Conservation (phyloP, 2,888 invertebrate species). For the Dimorphilus gyrociliatus region DNA sequence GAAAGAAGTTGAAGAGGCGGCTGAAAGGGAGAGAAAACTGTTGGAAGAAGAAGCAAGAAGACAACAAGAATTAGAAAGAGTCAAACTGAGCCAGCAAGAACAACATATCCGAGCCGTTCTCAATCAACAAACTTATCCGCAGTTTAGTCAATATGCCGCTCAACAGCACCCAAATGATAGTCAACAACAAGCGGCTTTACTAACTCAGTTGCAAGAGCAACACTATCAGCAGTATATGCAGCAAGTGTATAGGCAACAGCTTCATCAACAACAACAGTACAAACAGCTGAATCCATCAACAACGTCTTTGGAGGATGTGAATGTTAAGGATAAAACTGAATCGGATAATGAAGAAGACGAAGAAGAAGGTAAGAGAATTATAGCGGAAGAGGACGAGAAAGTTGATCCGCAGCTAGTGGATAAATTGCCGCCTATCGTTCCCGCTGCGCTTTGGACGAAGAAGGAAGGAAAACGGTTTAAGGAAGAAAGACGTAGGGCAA, state of each 20-base stretch:
- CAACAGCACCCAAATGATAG: constrained; percentile 58
- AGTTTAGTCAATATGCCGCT: constrained; percentile 78
- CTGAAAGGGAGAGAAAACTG: constrained; percentile 16
- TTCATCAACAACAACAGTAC: constrained; percentile 42
- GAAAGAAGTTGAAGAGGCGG: constrained; percentile 32
- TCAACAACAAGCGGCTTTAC: constrained; percentile 71
- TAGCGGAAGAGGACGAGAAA: not conserved
- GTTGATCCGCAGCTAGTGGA: constrained; percentile 14
- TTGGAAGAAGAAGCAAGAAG: constrained; percentile 12
- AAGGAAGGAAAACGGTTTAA: constrained; percentile 77
- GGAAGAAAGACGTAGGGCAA: too few species aligned
- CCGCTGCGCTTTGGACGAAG: constrained; percentile 90
- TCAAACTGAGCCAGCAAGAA: constrained; percentile 21
- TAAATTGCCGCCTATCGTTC: constrained; percentile 27
- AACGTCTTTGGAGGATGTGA: not conserved
- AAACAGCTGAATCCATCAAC: constrained; percentile 19
- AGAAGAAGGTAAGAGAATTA: constrained; percentile 1
- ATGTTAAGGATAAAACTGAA: not conserved
- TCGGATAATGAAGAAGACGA: constrained; percentile 1
- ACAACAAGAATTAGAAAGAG: constrained; percentile 7
- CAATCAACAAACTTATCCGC: constrained; percentile 53
- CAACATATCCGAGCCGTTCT: constrained; percentile 79
- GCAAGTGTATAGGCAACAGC: constrained; percentile 51
- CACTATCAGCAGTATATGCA: constrained; percentile 98
- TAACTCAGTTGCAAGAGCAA: constrained; percentile 87